These are phyloP conservation scores for Eupithecia insigniata DNA, from an alignment of 2,888 invertebrate genomes.

Conservation along the genomic window DNA sequence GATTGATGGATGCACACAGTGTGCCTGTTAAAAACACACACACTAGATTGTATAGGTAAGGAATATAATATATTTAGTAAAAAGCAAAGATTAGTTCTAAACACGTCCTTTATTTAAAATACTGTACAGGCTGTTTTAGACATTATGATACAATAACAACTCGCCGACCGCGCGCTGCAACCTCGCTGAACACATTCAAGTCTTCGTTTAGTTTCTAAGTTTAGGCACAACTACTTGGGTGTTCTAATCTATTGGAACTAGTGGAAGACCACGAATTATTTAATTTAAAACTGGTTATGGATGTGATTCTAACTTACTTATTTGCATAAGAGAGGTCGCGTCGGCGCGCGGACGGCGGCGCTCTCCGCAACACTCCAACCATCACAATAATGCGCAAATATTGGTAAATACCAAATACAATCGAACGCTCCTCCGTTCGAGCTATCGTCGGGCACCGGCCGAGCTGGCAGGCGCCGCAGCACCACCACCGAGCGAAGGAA, in stretches of 20 bases:
- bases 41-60: background rate
- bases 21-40: no score
- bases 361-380: constrained; percentile 22
- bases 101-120: constrained; percentile 81
- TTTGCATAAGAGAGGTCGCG: background rate
- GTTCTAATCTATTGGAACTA: background rate
- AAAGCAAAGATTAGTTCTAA: constrained; percentile 58
- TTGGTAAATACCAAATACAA: constrained; percentile 26
- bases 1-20: no score
- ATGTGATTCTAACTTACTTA: background rate
- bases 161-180: constrained; percentile 41
- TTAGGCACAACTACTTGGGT: background rate
- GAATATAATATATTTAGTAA: constrained; percentile 23
- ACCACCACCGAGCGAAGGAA: background rate
- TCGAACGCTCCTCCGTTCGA: constrained; percentile 15
- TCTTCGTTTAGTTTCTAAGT: background rate
- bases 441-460: background rate
- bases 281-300: background rate
- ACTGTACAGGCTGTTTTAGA: constrained; percentile 76
- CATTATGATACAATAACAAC: constrained; percentile 67
- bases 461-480: background rate
- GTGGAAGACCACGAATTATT: constrained; percentile 20
- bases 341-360: constrained; percentile 8
- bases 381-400: constrained; percentile 30
- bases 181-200: constrained; percentile 6